Evolutionary conservation across 2,888 invertebrate genomes (phyloP).

Genomic region (Oxycera nigricornis): DNA sequence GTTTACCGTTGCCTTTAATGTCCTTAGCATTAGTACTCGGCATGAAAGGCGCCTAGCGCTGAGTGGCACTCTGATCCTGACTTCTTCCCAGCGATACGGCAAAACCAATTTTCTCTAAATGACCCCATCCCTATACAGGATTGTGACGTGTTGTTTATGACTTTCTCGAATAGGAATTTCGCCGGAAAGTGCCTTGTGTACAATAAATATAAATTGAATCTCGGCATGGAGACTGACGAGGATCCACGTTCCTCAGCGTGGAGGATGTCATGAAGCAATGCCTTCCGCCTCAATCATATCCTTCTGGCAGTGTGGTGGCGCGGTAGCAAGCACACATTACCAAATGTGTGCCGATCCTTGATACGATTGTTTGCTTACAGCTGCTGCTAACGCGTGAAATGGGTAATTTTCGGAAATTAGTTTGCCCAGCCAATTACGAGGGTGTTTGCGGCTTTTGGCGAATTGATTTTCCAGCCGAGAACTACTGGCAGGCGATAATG

Average conservation of each 20-base stretch:
- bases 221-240: background rate
- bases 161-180: conserved; percentile 10
- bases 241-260: background rate
- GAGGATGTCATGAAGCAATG: background rate
- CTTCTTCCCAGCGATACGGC: background rate
- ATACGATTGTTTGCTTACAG: conserved; percentile 16
- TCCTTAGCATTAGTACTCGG: background rate
- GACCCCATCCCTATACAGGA: conserved; percentile 11
- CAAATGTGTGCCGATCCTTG: background rate
- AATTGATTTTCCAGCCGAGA: background rate
- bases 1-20: conserved; percentile 2
- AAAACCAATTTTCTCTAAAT: conserved; percentile 28
- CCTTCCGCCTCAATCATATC: conserved; percentile 5
- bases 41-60: background rate
- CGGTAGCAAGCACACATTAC: background rate
- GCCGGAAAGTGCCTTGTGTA: background rate
- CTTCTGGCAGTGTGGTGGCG: background rate
- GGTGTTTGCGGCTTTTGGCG: background rate
- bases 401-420: conserved; percentile 27
- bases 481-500: too few relatives aligned
- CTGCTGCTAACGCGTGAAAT: background rate
- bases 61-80: background rate
- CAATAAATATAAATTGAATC: conserved; percentile 34
- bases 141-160: conserved; percentile 33
- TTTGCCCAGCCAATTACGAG: background rate